phyloP scores from a whole-genome alignment of 2,113 vertebrate genomes.

The Furnarius figulus region DNA sequence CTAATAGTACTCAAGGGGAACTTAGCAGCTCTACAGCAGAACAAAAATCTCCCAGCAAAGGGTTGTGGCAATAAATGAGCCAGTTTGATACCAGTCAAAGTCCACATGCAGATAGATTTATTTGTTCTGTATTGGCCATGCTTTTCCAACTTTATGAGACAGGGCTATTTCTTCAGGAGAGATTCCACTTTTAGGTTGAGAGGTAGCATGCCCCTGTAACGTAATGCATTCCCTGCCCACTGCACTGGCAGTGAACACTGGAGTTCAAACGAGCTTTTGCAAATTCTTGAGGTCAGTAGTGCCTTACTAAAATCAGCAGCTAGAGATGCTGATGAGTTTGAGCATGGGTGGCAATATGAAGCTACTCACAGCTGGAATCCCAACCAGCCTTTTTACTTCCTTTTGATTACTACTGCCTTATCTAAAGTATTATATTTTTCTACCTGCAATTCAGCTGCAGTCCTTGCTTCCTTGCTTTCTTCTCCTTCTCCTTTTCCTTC shows the following conservation, averaged over 20 bases:
- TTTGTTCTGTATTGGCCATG: constrained; percentile 37
- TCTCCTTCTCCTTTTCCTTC: not conserved
- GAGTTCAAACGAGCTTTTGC: not conserved
- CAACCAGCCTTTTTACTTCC: not conserved
- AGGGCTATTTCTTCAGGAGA: constrained; percentile 9
- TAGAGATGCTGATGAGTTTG: not conserved
- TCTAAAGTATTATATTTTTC: not conserved
- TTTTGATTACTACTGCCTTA: not conserved
- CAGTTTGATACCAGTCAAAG: constrained; percentile 69
- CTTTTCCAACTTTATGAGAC: constrained; percentile 28
- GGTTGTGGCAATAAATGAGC: constrained; percentile 68
- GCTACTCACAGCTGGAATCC: not conserved
- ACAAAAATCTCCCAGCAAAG: constrained; percentile 69
- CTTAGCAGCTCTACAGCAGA: constrained; percentile 69
- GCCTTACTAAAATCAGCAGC: not conserved
- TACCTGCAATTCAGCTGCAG: not conserved
- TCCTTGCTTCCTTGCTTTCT: not conserved
- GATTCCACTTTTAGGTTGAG: not conserved
- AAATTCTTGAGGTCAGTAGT: not conserved
- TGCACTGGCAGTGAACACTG: not conserved
- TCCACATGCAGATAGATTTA: constrained; percentile 63
- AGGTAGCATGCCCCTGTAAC: not conserved
- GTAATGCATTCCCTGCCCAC: not conserved
- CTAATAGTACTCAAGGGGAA: constrained; percentile 69
- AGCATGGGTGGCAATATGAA: not conserved